Evolutionary conservation across 2,113 vertebrate species (phyloP), one percentile per base, ranked within the genome.

Genomic region (Hemiprocne comata): DNA sequence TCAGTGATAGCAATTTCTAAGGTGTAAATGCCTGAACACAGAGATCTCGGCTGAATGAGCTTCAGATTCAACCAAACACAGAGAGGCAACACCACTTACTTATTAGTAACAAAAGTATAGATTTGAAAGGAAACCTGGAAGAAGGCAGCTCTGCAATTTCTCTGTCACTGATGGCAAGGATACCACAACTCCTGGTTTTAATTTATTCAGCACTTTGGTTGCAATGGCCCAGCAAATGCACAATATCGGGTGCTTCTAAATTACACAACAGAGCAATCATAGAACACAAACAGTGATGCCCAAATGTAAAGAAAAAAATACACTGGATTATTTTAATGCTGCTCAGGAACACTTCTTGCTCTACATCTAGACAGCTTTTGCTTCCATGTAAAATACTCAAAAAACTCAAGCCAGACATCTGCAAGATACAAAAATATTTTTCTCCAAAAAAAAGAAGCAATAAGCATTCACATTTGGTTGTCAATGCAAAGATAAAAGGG

Each of bases 401-500:
- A 95, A 71, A 96, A 94, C 86, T 91, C 58, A 91, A 57, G 71
- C 8, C n/a, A 93, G 26, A 18, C 36, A 89, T 87, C 66, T 95
- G 70, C 38, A 89, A 90, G 5, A 87, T 86, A 94, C 77, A 86
- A 55, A 90, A 93, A 94, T 38, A 70, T 79, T 77, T 93, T 90
- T 42, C 48, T 42, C 70, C 12, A 57, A 38, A 76, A 73, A 95
- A 62, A 11, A 72, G 81, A n/a, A 69, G 9, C 42, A 92, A 73
- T 70, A 94, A 91, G 62, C n/a, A 93, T 92, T 96, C 69, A 24
- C 54, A 92, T 50, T 87, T 74, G 40, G 94, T 53, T 95, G 94
- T 90, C 94, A 96, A 80, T 40, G 40, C 46, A 64, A 97, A 96
- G 64, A 95, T 58, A 84, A 91, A 98, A 92, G 46, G 71, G 60